A percentile compares a stretch with the other conserved stretches of the same genome.
Conservation (phyloP, 2,888 invertebrate species). For the Tetragonisca angustula region DNA sequence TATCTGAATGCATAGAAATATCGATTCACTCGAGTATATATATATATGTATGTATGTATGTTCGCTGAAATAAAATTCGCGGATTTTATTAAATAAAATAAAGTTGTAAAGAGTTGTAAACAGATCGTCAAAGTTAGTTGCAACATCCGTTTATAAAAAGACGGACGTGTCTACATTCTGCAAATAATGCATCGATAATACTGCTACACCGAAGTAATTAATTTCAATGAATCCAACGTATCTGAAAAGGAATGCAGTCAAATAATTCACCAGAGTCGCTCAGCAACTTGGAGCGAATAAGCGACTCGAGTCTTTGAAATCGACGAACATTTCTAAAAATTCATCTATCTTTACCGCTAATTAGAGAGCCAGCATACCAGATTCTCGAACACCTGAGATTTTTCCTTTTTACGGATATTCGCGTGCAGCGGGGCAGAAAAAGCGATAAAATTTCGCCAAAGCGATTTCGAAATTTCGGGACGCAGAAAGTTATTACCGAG, state of each 20-base stretch:
- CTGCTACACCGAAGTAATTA: neutral
- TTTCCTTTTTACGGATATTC: neutral
- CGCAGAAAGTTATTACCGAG: slow-evolving; percentile 20
- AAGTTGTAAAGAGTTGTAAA: too few species aligned
- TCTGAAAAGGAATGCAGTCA: neutral
- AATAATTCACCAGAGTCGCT: neutral
- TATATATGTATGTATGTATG: too few species aligned
- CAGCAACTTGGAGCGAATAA: neutral
- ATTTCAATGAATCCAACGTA: neutral
- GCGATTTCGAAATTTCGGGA: slow-evolving; percentile 31
- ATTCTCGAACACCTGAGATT: neutral
- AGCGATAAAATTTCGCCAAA: slow-evolving; percentile 12
- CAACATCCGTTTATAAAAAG: neutral
- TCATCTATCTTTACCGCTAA: neutral
- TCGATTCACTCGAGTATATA: too few species aligned
- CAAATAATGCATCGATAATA: too few species aligned
- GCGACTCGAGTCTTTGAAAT: neutral
- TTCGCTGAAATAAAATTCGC: too few species aligned
- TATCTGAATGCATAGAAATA: too few species aligned
- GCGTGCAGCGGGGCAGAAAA: neutral
- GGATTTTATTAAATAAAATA: too few species aligned
- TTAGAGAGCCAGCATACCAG: neutral
- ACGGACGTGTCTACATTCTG: neutral
- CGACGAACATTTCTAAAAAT: neutral
- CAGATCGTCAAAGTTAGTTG: too few species aligned